Evolutionary conservation across 2,888 invertebrate species (phyloP).

Genomic region (Mechanitis messenoides): DNA sequence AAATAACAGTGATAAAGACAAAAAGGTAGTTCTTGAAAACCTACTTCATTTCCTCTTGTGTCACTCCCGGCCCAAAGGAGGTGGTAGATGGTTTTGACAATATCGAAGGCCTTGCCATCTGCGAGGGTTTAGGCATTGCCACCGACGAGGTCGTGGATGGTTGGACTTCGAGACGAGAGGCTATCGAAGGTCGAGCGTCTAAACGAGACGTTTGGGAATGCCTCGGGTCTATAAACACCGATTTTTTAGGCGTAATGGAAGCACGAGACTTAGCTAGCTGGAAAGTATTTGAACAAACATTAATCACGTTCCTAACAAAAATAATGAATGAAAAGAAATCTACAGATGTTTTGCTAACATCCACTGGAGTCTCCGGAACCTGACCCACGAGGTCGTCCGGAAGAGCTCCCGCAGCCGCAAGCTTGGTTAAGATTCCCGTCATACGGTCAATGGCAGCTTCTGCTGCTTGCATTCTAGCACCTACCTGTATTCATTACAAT

Average conservation of each 20-base stretch:
- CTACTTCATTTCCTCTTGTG: conserved; percentile 44
- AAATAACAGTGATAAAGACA: background rate
- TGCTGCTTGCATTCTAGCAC: conserved; percentile 47
- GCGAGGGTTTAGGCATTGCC: conserved; percentile 14
- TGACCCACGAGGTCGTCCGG: conserved; percentile 57
- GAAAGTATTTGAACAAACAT: background rate
- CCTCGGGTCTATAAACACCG: conserved; percentile 35
- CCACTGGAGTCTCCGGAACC: too few species aligned
- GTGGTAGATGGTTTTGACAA: conserved; percentile 9
- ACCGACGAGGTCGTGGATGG: conserved; percentile 22
- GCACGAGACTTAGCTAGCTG: conserved; percentile 48
- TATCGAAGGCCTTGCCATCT: conserved; percentile 9
- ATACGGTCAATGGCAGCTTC: conserved; percentile 47
- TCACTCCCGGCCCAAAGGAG: conserved; percentile 28
- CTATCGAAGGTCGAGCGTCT: background rate
- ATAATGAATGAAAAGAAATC: too few species aligned
- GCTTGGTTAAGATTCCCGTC: conserved; percentile 45
- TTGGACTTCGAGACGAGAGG: conserved; percentile 5
- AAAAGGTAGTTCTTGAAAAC: conserved; percentile 3
- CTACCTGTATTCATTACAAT: conserved; percentile 34
- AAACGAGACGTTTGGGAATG: conserved; percentile 15
- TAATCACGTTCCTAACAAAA: too few species aligned
- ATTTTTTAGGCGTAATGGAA: conserved; percentile 52
- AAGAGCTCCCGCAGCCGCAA: conserved; percentile 42
- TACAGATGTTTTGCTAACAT: too few species aligned